phyloP scores from a whole-genome alignment of 1,140 invertebrate species.

The Cryptotermes secundus region DNA sequence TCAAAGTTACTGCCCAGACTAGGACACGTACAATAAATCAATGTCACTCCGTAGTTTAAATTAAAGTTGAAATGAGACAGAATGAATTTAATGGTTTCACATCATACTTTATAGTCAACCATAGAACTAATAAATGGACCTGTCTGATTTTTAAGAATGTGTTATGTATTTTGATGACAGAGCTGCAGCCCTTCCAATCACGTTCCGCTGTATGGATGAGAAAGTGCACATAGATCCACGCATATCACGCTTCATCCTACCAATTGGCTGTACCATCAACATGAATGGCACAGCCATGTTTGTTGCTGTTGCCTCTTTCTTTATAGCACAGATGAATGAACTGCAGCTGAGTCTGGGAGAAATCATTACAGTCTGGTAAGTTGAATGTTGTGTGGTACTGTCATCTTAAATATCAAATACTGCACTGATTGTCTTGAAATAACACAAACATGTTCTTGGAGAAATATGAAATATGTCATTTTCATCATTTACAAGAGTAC shows the following conservation, averaged over 20 bases:
- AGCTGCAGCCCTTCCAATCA: slow-evolving; percentile 91
- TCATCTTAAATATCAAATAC: background rate
- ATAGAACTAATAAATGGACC: background rate
- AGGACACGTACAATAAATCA: too few species aligned
- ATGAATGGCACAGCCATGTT: slow-evolving; percentile 95
- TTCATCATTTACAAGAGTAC: too few species aligned
- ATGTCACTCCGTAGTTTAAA: too few species aligned
- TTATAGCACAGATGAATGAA: slow-evolving; percentile 90
- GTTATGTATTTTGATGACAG: slow-evolving; percentile 53
- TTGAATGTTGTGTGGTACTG: slow-evolving; percentile 36
- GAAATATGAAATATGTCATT: too few species aligned
- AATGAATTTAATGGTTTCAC: too few species aligned
- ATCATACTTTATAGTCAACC: too few species aligned
- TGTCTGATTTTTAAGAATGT: background rate
- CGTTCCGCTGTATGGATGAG: slow-evolving; percentile 91
- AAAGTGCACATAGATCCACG: slow-evolving; percentile 84
- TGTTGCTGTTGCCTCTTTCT: slow-evolving; percentile 83
- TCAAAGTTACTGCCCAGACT: too few species aligned
- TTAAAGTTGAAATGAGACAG: too few species aligned
- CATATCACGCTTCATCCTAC: slow-evolving; percentile 87
- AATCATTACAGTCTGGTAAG: slow-evolving; percentile 77
- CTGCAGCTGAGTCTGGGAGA: slow-evolving; percentile 76
- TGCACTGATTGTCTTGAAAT: background rate
- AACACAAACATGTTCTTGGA: too few species aligned
- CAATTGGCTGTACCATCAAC: slow-evolving; percentile 89